Evolutionary conservation across 2,113 vertebrate genomes (phyloP).

Genomic region (Antennarius striatus): DNA sequence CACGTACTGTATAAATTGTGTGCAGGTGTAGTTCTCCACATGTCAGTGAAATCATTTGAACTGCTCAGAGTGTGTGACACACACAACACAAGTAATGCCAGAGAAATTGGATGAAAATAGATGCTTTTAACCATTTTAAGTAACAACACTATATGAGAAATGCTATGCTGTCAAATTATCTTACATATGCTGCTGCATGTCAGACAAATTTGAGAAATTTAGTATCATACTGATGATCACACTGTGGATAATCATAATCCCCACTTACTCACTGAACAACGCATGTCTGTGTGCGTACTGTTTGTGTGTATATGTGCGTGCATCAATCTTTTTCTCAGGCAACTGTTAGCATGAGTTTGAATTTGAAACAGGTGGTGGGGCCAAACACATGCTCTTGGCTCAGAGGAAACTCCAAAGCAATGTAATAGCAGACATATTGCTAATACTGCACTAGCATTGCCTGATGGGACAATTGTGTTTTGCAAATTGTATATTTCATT

Average conservation of each 20-base stretch:
- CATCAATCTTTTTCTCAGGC: conserved; percentile 48
- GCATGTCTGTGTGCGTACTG: not conserved
- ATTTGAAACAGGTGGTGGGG: conserved; percentile 68
- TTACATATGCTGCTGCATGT: conserved; percentile 20
- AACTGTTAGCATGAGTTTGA: conserved; percentile 63
- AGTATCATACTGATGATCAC: conserved; percentile 8
- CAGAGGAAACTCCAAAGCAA: conserved; percentile 27
- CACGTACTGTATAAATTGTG: not conserved
- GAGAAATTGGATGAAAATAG: conserved; percentile 43
- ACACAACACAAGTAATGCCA: conserved; percentile 37
- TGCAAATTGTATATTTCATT: conserved; percentile 20
- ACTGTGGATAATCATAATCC: conserved; percentile 16
- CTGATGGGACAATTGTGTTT: conserved; percentile 26
- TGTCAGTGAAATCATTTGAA: not conserved
- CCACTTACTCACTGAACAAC: not conserved
- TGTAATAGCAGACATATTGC: conserved; percentile 53
- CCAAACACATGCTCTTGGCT: conserved; percentile 30
- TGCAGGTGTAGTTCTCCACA: not conserved
- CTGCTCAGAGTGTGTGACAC: conserved; percentile 3
- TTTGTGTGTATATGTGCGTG: conserved; percentile 11
- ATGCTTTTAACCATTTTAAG: conserved; percentile 31
- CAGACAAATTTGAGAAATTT: conserved; percentile 31
- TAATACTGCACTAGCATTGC: conserved; percentile 37
- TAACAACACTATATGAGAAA: not conserved
- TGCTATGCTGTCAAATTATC: not conserved